Evolutionary conservation across 2,797 vertebrate species (phyloP).

Genomic region (Thripadectes ignobilis): DNA sequence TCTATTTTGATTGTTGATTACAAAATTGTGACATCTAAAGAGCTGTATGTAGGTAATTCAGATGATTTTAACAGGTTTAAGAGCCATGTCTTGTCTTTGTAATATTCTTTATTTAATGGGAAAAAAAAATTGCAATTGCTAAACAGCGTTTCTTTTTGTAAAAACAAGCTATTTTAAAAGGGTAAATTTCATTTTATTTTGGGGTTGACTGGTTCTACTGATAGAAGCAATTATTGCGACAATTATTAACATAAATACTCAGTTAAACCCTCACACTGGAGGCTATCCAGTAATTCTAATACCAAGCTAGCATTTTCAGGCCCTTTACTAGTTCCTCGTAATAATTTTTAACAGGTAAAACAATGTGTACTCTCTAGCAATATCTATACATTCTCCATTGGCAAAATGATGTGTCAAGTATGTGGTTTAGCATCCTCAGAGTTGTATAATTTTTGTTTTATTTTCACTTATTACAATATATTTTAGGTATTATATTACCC

Average conservation of each 20-base stretch:
- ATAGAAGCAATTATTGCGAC: not conserved
- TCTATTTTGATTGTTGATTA: not conserved
- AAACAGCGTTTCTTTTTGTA: not conserved
- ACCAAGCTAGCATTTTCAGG: not conserved
- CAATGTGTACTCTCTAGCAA: not conserved
- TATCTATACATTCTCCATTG: not conserved
- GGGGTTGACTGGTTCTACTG: not conserved
- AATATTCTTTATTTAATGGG: not conserved
- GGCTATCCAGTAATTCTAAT: not conserved
- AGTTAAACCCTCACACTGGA: not conserved
- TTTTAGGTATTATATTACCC: not conserved
- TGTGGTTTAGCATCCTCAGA: not conserved
- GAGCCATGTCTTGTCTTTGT: not conserved
- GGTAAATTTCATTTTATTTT: not conserved
- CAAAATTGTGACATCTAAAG: not conserved
- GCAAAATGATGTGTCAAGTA: not conserved
- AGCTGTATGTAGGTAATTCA: not conserved
- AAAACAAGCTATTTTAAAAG: not conserved
- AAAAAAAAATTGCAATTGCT: not conserved
- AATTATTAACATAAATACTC: not conserved
- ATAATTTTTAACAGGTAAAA: not conserved
- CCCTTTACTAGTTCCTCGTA: not conserved
- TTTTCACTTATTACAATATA: not conserved
- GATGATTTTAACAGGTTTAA: not conserved
- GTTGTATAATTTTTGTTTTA: not conserved